Evolutionary conservation across 1,140 invertebrate genomes (phyloP).

Genomic region (Pogonomyrmex californicus): DNA sequence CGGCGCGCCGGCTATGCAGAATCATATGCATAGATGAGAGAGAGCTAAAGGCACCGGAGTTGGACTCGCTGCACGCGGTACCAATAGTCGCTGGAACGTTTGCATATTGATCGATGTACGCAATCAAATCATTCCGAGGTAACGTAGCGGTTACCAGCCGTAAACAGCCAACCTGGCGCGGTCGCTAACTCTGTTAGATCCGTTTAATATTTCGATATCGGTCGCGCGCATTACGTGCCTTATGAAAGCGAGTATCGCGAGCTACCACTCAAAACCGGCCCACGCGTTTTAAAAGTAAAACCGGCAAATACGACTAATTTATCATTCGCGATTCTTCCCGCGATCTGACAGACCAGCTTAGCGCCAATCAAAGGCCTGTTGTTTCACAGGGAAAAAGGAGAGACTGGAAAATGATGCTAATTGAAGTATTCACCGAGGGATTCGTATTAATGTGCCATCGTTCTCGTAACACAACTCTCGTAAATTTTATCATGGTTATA

Average conservation of each 20-base stretch:
- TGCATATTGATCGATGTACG: constrained; percentile 18
- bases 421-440: not conserved
- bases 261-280: too few relatives aligned
- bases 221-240: not conserved
- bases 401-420: not conserved
- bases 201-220: constrained; percentile 40
- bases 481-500: constrained; percentile 1
- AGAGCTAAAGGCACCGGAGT: constrained; percentile 12
- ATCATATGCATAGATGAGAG: constrained; percentile 32
- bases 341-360: not conserved
- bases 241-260: not conserved
- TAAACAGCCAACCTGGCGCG: constrained; percentile 17
- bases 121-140: constrained; percentile 50
- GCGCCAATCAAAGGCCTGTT: constrained; percentile 35
- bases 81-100: constrained; percentile 36
- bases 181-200: constrained; percentile 3
- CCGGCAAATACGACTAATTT: not conserved
- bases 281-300: not conserved
- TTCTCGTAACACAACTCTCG: not conserved
- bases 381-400: constrained; percentile 1
- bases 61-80: not conserved
- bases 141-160: constrained; percentile 21
- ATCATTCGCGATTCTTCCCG: not conserved
- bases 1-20: constrained; percentile 35
- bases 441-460: not conserved